Conservation (phyloP, 2,888 invertebrate genomes). For the Tanypteryx hageni region DNA sequence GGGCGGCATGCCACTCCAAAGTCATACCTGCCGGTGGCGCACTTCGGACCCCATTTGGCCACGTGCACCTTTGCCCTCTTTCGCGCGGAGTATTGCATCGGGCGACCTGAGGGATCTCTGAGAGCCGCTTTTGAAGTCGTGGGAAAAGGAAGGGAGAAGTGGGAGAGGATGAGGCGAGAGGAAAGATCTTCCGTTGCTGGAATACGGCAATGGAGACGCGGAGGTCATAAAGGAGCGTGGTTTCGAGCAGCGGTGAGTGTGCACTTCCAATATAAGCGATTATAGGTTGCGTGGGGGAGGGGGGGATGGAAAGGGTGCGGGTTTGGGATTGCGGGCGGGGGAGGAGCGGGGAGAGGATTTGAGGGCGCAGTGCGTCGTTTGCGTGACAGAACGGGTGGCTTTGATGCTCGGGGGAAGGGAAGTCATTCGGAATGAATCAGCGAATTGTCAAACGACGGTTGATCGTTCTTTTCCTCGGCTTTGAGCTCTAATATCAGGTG, state of each 20-base stretch:
- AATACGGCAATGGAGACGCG: background rate
- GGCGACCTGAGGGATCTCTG: no score
- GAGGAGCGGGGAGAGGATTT: background rate
- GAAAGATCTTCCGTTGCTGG: background rate
- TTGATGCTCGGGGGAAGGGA: background rate
- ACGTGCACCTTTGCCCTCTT: background rate
- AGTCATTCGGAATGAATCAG: background rate
- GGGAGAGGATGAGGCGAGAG: background rate
- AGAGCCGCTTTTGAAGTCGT: conserved; percentile 7
- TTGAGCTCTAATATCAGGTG: background rate
- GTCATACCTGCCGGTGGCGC: background rate
- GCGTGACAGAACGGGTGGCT: background rate
- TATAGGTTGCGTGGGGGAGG: no score
- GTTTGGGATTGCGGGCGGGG: background rate
- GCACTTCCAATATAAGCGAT: background rate
- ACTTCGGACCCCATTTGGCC: background rate
- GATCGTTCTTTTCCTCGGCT: background rate
- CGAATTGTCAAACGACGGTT: background rate
- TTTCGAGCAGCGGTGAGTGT: background rate
- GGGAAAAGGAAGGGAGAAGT: background rate
- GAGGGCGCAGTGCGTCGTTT: background rate
- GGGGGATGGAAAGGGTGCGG: no score
- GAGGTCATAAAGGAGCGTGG: conserved; percentile 2
- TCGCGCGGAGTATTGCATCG: background rate
- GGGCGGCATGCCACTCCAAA: background rate